phyloP scores from a whole-genome alignment of 2,888 invertebrate species.

The Meganola albula region DNA sequence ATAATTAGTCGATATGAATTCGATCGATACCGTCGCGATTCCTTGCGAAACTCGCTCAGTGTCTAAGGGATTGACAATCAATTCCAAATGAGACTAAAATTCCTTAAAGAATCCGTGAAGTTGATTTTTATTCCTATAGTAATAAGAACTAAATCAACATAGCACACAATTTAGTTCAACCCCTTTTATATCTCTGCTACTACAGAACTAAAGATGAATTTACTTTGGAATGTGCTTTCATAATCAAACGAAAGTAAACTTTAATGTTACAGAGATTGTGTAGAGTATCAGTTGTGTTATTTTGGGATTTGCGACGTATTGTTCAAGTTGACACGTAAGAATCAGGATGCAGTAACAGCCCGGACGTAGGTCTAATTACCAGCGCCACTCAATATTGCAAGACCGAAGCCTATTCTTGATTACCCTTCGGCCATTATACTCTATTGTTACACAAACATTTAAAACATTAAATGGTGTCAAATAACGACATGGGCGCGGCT shows the following conservation, averaged over 20 bases:
- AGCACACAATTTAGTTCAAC: slow-evolving; percentile 32
- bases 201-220: slow-evolving; percentile 34
- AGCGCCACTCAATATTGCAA: slow-evolving; percentile 69
- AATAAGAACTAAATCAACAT: too few relatives aligned
- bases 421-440: slow-evolving; percentile 59
- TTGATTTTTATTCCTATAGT: slow-evolving; percentile 7
- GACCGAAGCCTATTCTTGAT: slow-evolving; percentile 55
- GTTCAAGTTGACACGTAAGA: slow-evolving; percentile 48
- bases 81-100: too few relatives aligned
- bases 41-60: slow-evolving; percentile 69
- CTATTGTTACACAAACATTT: slow-evolving; percentile 63
- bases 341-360: slow-evolving; percentile 72
- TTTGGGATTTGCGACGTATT: slow-evolving; percentile 23
- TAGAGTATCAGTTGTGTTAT: too few relatives aligned
- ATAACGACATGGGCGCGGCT: slow-evolving; percentile 59
- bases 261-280: too few relatives aligned
- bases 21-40: slow-evolving; percentile 65
- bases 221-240: slow-evolving; percentile 28
- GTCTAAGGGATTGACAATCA: slow-evolving; percentile 65
- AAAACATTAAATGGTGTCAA: slow-evolving; percentile 48
- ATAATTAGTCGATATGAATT: slow-evolving; percentile 75
- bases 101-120: background rate
- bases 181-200: slow-evolving; percentile 23
- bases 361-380: slow-evolving; percentile 72
- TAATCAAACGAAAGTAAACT: slow-evolving; percentile 23